Conservation (phyloP, 2,113 vertebrate species). For the Mirza zaza region DNA sequence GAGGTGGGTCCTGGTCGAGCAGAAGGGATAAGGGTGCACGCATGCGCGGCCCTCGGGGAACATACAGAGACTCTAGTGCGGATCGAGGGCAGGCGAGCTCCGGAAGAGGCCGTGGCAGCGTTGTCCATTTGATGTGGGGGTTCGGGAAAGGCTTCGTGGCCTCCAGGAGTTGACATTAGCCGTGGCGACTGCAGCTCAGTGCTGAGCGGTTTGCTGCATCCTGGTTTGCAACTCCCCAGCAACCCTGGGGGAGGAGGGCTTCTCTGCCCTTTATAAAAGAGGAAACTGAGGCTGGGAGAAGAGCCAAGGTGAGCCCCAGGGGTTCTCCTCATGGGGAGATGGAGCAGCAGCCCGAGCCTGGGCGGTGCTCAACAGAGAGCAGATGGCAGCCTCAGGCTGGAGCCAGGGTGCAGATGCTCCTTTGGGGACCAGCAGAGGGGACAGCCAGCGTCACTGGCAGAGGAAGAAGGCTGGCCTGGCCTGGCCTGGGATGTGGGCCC, state of each 20-base stretch:
- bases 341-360: no score
- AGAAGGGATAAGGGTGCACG: neutral
- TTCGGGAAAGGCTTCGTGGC: accelerated
- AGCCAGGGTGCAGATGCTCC: accelerated
- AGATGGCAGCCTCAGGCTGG: accelerated
- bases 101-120: accelerated
- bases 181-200: accelerated
- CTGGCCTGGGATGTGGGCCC: accelerated
- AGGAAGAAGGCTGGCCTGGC: neutral
- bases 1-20: neutral
- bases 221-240: no score
- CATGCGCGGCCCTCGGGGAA: neutral
- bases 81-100: accelerated
- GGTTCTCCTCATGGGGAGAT: accelerated
- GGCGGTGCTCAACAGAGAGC: accelerated
- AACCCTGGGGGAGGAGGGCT: accelerated
- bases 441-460: accelerated
- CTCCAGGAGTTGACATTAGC: neutral
- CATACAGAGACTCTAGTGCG: neutral
- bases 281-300: neutral
- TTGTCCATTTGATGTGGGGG: accelerated
- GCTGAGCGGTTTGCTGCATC: neutral
- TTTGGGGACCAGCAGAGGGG: accelerated
- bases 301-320: accelerated
- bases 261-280: accelerated